phyloP scores from a whole-genome alignment of 2,113 vertebrate species.

The Meleagris gallopavo region DNA sequence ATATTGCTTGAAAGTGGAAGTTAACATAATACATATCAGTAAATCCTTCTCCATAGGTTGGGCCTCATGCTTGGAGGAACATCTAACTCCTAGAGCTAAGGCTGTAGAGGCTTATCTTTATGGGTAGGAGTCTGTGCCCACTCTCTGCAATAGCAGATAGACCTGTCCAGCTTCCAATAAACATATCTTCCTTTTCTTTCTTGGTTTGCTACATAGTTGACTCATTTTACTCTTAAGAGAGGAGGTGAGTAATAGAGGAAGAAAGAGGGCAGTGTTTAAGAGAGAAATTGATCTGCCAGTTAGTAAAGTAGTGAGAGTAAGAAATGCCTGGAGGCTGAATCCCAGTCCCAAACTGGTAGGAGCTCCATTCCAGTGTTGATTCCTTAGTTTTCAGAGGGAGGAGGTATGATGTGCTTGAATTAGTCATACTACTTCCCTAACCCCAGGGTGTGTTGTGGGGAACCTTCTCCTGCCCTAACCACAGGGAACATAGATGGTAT shows the following conservation, averaged over 20 bases:
- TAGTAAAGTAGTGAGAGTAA: neutral
- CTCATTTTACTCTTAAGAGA: neutral
- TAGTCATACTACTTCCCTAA: neutral
- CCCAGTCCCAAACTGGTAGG: neutral
- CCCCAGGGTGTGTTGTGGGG: neutral
- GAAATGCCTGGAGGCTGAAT: neutral
- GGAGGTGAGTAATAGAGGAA: neutral
- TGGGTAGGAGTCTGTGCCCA: neutral
- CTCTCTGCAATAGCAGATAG: neutral
- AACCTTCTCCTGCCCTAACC: neutral
- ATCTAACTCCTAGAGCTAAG: neutral
- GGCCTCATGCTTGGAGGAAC: slow-evolving; percentile 19
- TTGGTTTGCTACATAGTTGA: neutral
- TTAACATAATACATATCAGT: neutral
- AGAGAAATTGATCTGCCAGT: neutral
- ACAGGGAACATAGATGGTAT: neutral
- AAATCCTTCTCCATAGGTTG: slow-evolving; percentile 32
- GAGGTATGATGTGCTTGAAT: neutral
- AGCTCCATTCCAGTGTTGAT: neutral
- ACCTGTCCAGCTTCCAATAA: neutral
- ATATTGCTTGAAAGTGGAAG: slow-evolving; percentile 42
- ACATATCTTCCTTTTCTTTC: neutral
- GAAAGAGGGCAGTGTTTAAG: neutral
- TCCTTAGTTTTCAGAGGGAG: slow-evolving; percentile 2
- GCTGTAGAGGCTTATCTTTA: slow-evolving; percentile 51